Base-by-base conservation (phyloP, 2,113 vertebrate genomes). In the Ptilonorhynchus violaceus region DNA sequence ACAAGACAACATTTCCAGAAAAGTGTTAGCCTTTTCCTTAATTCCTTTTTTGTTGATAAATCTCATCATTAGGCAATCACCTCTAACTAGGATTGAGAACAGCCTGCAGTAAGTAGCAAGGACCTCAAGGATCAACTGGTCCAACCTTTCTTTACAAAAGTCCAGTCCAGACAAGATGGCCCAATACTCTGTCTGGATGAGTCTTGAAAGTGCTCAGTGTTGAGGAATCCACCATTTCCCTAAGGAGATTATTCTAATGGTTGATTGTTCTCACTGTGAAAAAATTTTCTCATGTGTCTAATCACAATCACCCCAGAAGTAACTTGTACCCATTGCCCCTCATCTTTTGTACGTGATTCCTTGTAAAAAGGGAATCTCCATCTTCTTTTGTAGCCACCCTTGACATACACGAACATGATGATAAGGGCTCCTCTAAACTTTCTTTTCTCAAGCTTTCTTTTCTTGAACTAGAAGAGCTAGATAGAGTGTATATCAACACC, bases 401-500 rank as follows among this genome's bases (percentile, higher is more conserved):
- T 53, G 55, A n/a, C 41, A 68, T 27, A 27, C 6, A 8, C 6
- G 28, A 60, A 41, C 9, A 18, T 18, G 20, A 5, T 53, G 18
- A 22, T 33, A 47, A 60, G 7, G 5, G 5, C 19, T 60, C 14
- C 24, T 30, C 7, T 53, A 21, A 46, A 21, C 20, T 46, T 68
- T 30, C 8, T 75, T 67, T 82, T 52, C 33, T 50, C 15, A 73
- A 47, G 19, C 10, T 44, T 52, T 44, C 35, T 24, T 74, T 74
- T 39, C 37, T 31, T 9, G 60, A 35, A 39, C 31, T 70, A 85
- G 19, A 21, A 67, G 73, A 62, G 9, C 13, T 59, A 63, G 14
- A 24, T 55, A 13, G 0, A 33, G 12, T 23, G 3, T 2, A 0
- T 37, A 42, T 37, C 20, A 63, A 21, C 10, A 35, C 3, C 7